Percentiles rank a stretch among this genome's conserved stretches.
Conservation (phyloP, 2,113 vertebrate species). For the Salvator merianae region DNA sequence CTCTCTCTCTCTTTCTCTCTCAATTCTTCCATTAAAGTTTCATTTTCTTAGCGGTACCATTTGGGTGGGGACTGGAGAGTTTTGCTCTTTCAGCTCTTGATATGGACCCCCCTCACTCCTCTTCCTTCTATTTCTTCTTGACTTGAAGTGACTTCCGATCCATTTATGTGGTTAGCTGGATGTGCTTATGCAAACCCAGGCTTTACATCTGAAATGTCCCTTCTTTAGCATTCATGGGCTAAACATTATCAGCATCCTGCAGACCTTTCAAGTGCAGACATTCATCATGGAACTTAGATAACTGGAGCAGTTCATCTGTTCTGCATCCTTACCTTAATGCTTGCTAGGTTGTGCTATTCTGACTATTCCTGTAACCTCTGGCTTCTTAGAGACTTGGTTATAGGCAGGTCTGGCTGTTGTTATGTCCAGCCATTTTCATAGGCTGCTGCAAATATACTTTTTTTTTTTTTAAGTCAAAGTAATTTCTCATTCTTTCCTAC, state of each 20-base stretch:
- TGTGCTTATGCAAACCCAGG: background rate
- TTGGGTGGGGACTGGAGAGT: background rate
- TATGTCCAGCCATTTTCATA: slow-evolving; percentile 25
- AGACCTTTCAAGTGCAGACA: slow-evolving; percentile 45
- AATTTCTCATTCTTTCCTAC: background rate
- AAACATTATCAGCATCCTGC: slow-evolving; percentile 54
- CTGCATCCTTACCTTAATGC: slow-evolving; percentile 30
- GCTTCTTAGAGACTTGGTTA: background rate
- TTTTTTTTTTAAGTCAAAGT: background rate
- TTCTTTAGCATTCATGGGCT: slow-evolving; percentile 41
- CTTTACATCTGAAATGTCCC: slow-evolving; percentile 35
- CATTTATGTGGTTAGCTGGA: slow-evolving; percentile 25
- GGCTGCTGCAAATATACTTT: background rate
- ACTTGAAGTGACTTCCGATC: background rate
- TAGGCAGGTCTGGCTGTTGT: slow-evolving; percentile 3
- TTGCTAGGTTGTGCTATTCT: slow-evolving; percentile 30
- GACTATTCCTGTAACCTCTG: slow-evolving; percentile 33
- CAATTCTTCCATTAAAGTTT: background rate
- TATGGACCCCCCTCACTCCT: background rate
- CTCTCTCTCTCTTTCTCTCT: background rate
- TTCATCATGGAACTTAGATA: slow-evolving; percentile 52
- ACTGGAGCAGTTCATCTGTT: slow-evolving; percentile 36
- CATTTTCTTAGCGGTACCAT: background rate
- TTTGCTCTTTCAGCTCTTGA: background rate
- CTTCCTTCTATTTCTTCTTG: background rate